Evolutionary conservation across 2,113 vertebrate species (phyloP).

Genomic region (Charina bottae): DNA sequence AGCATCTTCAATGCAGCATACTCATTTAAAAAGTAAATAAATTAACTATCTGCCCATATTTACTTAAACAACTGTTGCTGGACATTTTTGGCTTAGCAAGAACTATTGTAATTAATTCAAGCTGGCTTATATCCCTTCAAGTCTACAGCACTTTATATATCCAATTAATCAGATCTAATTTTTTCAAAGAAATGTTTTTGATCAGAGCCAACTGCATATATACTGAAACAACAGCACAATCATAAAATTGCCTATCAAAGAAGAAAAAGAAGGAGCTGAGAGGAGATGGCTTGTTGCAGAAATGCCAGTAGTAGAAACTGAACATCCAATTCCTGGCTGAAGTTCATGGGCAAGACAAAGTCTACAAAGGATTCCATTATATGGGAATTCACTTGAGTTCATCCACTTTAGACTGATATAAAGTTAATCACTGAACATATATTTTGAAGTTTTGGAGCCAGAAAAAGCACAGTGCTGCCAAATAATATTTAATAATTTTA

Average conservation of each 20-base stretch:
- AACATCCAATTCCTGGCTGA: not conserved
- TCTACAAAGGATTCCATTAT: slow-evolving; percentile 65
- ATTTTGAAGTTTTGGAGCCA: slow-evolving; percentile 67
- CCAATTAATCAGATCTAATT: slow-evolving; percentile 40
- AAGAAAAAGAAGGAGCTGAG: slow-evolving; percentile 2
- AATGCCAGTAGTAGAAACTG: slow-evolving; percentile 7
- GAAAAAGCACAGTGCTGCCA: slow-evolving; percentile 70
- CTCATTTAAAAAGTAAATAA: not conserved
- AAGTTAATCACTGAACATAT: slow-evolving; percentile 64
- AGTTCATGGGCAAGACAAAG: slow-evolving; percentile 23
- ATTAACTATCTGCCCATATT: not conserved
- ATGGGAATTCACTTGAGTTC: slow-evolving; percentile 64
- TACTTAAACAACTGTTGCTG: not conserved
- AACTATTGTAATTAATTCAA: slow-evolving; percentile 32
- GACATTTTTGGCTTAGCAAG: slow-evolving; percentile 12
- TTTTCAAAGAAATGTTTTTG: slow-evolving; percentile 30
- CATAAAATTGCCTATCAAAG: not conserved
- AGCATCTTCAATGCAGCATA: not conserved
- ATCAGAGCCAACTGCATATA: not conserved
- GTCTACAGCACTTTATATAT: slow-evolving; percentile 20
- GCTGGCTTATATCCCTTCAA: slow-evolving; percentile 44
- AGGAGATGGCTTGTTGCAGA: not conserved
- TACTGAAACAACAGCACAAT: slow-evolving; percentile 7
- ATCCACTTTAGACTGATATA: slow-evolving; percentile 55
- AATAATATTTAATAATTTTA: slow-evolving; percentile 68